phyloP scores from a whole-genome alignment of 2,113 vertebrate species.

The Tamias sibiricus region DNA sequence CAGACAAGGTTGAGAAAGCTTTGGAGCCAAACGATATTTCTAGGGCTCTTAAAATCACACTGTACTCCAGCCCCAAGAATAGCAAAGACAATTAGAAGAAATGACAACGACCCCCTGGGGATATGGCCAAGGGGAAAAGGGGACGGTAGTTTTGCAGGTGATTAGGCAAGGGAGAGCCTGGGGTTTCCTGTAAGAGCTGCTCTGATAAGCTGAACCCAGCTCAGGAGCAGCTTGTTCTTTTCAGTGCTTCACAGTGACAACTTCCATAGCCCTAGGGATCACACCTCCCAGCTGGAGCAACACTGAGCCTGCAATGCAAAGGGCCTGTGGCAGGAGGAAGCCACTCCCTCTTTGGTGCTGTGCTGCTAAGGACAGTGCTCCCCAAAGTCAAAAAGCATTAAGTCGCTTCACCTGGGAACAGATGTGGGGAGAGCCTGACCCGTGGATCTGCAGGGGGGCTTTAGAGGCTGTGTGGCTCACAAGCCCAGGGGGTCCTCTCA shows the following conservation, averaged over 20 bases:
- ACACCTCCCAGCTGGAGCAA: neutral
- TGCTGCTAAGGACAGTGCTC: neutral
- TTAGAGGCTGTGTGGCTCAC: neutral
- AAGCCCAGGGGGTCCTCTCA: neutral
- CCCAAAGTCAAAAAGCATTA: neutral
- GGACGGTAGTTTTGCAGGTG: neutral
- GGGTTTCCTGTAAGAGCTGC: neutral
- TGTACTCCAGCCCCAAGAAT: neutral
- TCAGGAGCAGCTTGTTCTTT: neutral
- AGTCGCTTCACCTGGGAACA: neutral
- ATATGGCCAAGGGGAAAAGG: neutral
- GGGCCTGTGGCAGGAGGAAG: neutral
- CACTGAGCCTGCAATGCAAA: neutral
- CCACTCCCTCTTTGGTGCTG: no score
- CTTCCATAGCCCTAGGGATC: neutral
- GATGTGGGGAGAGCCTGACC: neutral
- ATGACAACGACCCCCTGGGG: neutral
- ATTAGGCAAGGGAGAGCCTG: neutral
- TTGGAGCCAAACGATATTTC: neutral
- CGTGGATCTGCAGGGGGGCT: no score
- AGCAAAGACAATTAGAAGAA: conserved; percentile 34
- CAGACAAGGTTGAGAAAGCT: conserved; percentile 1
- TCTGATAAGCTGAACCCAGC: neutral
- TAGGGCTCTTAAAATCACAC: neutral
- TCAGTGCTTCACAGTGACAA: neutral